A percentile compares a stretch with the other conserved stretches of the same genome.
These are phyloP conservation scores for Aldabrachelys gigantea DNA, from an alignment of 2,113 vertebrate genomes.

Conservation along the genomic window DNA sequence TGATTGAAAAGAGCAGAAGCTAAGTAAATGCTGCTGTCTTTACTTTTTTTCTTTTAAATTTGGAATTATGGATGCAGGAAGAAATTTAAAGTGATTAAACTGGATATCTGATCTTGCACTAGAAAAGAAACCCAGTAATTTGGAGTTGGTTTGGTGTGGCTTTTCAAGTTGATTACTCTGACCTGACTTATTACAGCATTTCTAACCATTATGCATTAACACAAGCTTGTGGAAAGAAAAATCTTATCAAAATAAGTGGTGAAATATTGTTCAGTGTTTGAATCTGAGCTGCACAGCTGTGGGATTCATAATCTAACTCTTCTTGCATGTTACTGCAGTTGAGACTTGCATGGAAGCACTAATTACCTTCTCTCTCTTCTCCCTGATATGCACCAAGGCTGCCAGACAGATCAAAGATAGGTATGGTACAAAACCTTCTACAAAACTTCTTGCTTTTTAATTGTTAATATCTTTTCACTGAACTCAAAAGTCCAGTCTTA, in stretches of 20 bases:
- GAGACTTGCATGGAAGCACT: slow-evolving; percentile 85
- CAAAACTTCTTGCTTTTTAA: slow-evolving; percentile 56
- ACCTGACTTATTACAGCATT: neutral
- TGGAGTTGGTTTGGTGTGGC: slow-evolving; percentile 41
- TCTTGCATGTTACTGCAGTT: slow-evolving; percentile 78
- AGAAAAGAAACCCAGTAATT: neutral
- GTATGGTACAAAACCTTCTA: slow-evolving; percentile 85
- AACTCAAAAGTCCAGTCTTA: slow-evolving; percentile 34
- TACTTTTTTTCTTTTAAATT: rapidly evolving
- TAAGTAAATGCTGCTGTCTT: neutral
- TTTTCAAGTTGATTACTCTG: neutral
- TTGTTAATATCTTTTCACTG: slow-evolving; percentile 32
- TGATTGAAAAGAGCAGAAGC: neutral
- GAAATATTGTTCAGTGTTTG: slow-evolving; percentile 41
- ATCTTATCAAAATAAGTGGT: neutral
- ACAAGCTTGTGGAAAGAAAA: neutral
- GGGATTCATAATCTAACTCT: slow-evolving; percentile 66
- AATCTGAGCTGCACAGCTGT: slow-evolving; percentile 41
- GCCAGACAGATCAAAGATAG: slow-evolving; percentile 97
- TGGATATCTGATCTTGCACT: slow-evolving; percentile 8
- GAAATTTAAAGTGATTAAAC: neutral
- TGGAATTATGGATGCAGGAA: neutral
- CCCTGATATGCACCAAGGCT: slow-evolving; percentile 86
- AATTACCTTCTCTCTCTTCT: slow-evolving; percentile 86
- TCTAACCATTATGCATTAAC: slow-evolving; percentile 58